These are phyloP conservation scores for Hippopotamus amphibius DNA, from an alignment of 2,113 vertebrate species.

Conservation along the genomic window DNA sequence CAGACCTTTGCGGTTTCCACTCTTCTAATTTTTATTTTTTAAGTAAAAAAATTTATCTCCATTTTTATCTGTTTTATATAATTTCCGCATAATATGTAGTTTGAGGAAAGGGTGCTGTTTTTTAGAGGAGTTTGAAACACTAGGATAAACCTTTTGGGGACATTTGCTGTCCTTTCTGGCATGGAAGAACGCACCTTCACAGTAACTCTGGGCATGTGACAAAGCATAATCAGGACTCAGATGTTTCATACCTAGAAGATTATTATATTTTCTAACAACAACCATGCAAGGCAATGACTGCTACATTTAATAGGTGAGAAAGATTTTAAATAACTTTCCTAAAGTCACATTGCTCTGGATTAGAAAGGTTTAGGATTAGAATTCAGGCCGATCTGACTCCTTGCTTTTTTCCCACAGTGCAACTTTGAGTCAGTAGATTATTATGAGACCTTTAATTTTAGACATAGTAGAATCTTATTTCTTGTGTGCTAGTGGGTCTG, in stretches of 20 bases:
- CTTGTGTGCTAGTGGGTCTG: not conserved
- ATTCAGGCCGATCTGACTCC: not conserved
- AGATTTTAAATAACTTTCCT: not conserved
- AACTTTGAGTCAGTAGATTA: not conserved
- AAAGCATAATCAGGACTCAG: not conserved
- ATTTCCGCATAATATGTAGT: not conserved
- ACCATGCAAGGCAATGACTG: not conserved
- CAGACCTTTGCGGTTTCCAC: not conserved
- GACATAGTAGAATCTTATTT: not conserved
- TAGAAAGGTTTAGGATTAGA: not conserved
- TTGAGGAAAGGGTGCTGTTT: not conserved
- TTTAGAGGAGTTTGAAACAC: not conserved
- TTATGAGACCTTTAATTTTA: not conserved
- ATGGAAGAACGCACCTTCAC: not conserved
- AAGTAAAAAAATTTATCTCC: not conserved
- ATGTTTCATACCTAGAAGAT: not conserved
- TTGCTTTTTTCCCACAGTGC: not conserved
- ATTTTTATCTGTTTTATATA: not conserved
- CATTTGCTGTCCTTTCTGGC: not conserved
- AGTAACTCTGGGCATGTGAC: not conserved
- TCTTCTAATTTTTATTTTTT: not conserved
- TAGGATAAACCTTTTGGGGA: not conserved
- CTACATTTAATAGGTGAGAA: not conserved
- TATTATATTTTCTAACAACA: not conserved
- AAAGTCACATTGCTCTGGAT: not conserved